Base-by-base conservation (phyloP, 2,888 invertebrate species). In the Timema cristinae region DNA sequence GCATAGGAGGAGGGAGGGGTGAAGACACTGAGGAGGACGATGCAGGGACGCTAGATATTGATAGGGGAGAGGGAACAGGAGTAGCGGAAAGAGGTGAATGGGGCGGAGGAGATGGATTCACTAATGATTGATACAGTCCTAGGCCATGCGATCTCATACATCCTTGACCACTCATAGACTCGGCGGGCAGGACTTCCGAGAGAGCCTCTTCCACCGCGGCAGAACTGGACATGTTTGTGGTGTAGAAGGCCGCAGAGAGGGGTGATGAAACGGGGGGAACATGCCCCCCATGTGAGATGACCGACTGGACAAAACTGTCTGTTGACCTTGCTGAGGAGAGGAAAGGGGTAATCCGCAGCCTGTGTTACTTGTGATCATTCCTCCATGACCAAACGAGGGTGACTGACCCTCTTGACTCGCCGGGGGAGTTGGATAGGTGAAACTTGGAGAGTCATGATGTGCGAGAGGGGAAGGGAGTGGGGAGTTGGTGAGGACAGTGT, bases 181-280 rank as follows among this genome's bases (percentile, higher is more conserved):
- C 77, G 61, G 75, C 76, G 6, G 94, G 93, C 70, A 94, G 82
- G 0, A 94, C 93, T 83, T 94, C 93, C 80, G 91, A 92, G 71
- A 94, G 81, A 0, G 93, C 93, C 82, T 93, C 93, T 81, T 94
- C 94, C 1, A 94, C 93, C 77, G 93, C 93, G 77, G 92, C 93
- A 68, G 93, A 92, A 77, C 92, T 92, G 5, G 93, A 93, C 88
- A 94, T 93, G 13, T 92, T 91, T 56, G 90, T 89, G 66, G 92
- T 92, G 80, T 92, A 94, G 81, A 92, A 94, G 7, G 92, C 93
- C 71, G 92, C 92, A 10, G 93, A 92, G 13, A 93, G 83, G 2
- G 93, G 93, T 4, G 93, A 93, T 8, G 92, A 92, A 0, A 73
- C 76, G 6, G 75, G 74, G 13, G 73, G 90, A 32, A 74, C 72